Base-by-base conservation (phyloP, 2,888 invertebrate species). In the Geophilus truncorum region DNA sequence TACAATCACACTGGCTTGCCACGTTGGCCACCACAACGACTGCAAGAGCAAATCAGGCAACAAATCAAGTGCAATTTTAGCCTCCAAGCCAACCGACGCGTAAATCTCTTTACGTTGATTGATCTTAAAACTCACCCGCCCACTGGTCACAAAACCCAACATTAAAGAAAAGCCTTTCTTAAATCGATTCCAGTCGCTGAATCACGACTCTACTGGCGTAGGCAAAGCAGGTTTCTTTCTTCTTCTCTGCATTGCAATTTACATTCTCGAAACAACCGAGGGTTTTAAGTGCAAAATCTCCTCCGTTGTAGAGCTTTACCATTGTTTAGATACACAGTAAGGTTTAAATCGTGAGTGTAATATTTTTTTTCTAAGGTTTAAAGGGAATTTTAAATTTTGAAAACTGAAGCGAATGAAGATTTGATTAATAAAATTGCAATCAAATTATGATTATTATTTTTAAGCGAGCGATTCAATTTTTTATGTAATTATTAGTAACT, bases 1-100 rank as follows among this genome's bases (percentile, higher is more conserved):
- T 62, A 62, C 62, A 62, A 62, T 62, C 62, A 62, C 62, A 62
- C 62, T 62, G 62, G 62, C 62, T 62, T 62, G 62, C 62, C 62
- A 62, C 62, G 62, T 6, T 28, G 62, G 1, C 62, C 62, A 62
- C 62, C 62, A 62, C 62, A 62, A 62, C 62, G 62, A 62, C 28
- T 62, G 62, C 25, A 62, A 12, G 62, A 62, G 62, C 62, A 62
- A 62, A 62, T 62, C 62, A 62, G 25, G 62, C 62, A 62, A 62
- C 62, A 62, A 62, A 62, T 62, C 62, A 62, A 62, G 62, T 28
- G 62, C 62, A 62, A 62, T 62, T 62, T 62, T 62, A 62, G 62
- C 62, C 25, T 25, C 62, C 62, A 7, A 25, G 62, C 62, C 62
- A 62, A n/a, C 62, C 62, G 62, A 25, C 62, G 62, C 62, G 62